phyloP scores from a whole-genome alignment of 2,113 vertebrate species.

The Phocoena phocoena region DNA sequence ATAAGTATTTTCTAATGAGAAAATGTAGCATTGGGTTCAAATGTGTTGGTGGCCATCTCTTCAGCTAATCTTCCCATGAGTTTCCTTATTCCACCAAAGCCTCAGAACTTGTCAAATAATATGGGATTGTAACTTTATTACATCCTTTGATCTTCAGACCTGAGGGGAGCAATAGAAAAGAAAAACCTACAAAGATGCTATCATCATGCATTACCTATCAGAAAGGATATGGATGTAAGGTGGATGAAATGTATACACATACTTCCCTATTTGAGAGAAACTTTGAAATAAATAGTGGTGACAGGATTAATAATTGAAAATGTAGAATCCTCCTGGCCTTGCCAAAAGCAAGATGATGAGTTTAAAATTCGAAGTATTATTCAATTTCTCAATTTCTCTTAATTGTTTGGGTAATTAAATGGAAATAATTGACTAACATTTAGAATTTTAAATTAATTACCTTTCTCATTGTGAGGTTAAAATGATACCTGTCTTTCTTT shows the following conservation, averaged over 20 bases:
- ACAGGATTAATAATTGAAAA: background rate
- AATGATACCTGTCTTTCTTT: background rate
- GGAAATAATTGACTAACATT: background rate
- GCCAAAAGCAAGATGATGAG: background rate
- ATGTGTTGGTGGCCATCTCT: background rate
- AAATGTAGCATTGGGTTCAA: background rate
- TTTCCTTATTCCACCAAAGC: background rate
- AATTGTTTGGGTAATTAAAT: background rate
- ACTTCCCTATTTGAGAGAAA: background rate
- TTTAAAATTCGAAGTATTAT: conserved; percentile 8
- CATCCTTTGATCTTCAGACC: background rate
- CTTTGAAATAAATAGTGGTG: background rate
- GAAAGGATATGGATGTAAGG: background rate
- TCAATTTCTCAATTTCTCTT: background rate
- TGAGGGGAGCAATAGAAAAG: background rate
- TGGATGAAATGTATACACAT: background rate
- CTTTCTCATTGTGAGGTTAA: background rate
- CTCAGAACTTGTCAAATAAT: background rate
- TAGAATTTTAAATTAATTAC: background rate
- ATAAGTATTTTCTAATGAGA: background rate
- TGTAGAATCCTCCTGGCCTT: background rate
- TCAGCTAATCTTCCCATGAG: background rate
- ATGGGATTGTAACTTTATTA: background rate
- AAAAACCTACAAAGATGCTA: background rate
- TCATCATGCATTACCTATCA: background rate